phyloP scores from a whole-genome alignment of 2,888 invertebrate genomes.

The Torymus texanus region DNA sequence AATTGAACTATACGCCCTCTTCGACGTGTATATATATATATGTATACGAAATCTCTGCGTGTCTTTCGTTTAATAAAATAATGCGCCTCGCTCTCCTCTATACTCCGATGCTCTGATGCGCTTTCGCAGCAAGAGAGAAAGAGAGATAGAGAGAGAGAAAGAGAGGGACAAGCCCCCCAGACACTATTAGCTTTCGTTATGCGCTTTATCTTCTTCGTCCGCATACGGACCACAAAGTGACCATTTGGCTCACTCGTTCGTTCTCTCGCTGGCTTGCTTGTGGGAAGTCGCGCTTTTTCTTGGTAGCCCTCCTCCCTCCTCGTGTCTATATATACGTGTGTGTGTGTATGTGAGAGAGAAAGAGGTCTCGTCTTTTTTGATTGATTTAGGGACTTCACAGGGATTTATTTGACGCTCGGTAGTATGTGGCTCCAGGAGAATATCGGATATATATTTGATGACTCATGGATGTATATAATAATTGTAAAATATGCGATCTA shows the following conservation, averaged over 20 bases:
- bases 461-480: too few relatives aligned
- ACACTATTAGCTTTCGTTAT: constrained; percentile 57
- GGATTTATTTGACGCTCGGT: constrained; percentile 23
- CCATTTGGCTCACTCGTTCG: constrained; percentile 42
- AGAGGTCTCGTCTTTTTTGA: constrained; percentile 15
- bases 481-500: too few relatives aligned
- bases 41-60: constrained; percentile 4
- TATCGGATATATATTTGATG: too few relatives aligned
- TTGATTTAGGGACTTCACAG: constrained; percentile 29
- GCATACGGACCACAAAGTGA: constrained; percentile 50
- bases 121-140: constrained; percentile 25
- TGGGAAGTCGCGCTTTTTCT: constrained; percentile 41
- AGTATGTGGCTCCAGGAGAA: neutral
- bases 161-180: constrained; percentile 35
- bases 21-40: constrained; percentile 4
- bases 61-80: constrained; percentile 15
- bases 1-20: too few relatives aligned
- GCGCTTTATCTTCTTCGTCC: constrained; percentile 55
- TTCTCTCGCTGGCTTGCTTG: too few relatives aligned
- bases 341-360: too few relatives aligned
- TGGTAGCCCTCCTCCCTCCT: neutral
- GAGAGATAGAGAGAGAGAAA: neutral
- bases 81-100: constrained; percentile 1
- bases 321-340: too few relatives aligned
- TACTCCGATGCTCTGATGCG: neutral